A percentile compares a stretch with the other conserved stretches of the same genome.
Evolutionary conservation across 2,888 invertebrate genomes (phyloP).

Genomic region (Microctonus aethiopoides): DNA sequence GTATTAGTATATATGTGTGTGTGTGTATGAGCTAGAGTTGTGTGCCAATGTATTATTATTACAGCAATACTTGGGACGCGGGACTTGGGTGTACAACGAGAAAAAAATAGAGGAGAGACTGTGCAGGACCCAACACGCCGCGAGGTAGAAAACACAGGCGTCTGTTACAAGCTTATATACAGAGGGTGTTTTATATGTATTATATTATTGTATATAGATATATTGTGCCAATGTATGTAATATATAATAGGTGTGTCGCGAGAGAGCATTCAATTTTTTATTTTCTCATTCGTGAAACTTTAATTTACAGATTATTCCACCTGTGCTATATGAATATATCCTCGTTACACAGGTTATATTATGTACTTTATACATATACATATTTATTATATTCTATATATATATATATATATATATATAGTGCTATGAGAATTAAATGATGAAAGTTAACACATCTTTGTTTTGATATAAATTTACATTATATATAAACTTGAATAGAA

Average conservation of each 20-base stretch:
- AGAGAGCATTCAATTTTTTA: constrained; percentile 6
- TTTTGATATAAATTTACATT: neutral
- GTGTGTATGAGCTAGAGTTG: neutral
- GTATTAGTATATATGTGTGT: neutral
- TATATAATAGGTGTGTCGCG: constrained; percentile 45
- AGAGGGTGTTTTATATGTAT: constrained; percentile 53
- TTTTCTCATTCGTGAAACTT: neutral
- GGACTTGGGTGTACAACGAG: neutral
- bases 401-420: neutral
- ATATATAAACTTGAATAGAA: too few relatives aligned
- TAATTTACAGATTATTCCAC: neutral
- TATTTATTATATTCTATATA: neutral
- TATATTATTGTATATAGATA: neutral
- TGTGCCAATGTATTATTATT: neutral
- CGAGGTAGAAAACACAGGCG: constrained; percentile 4
- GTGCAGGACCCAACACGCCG: constrained; percentile 13
- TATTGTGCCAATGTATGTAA: neutral
- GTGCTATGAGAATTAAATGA: neutral
- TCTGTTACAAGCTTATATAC: constrained; percentile 49
- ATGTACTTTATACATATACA: neutral
- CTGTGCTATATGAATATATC: neutral
- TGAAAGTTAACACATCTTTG: neutral
- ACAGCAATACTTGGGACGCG: neutral
- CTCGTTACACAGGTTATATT: neutral
- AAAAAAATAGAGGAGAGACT: constrained; percentile 15